Conservation (phyloP, 1,140 invertebrate species). For the Penaeus vannamei region DNA sequence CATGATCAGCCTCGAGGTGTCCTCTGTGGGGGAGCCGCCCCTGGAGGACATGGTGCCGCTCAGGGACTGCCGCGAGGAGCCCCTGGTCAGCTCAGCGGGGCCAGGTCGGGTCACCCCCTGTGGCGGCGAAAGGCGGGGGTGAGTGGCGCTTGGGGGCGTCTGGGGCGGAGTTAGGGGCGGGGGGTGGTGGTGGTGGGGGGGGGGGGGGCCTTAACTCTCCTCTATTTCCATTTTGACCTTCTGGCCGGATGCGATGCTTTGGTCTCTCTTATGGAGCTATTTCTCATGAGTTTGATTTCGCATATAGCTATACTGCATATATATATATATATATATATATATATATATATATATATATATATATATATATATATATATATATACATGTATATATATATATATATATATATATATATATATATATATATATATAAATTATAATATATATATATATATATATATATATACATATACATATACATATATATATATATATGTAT, state of each 20-base stretch:
- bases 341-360: conserved; percentile 1
- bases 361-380: conserved; percentile 27
- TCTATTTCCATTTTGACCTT: too few relatives aligned
- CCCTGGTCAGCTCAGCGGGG: conserved; percentile 57
- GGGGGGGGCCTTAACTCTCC: too few relatives aligned
- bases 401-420: not conserved
- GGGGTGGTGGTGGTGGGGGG: not conserved
- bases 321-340: conserved; percentile 13
- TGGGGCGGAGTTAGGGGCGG: not conserved
- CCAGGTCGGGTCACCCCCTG: conserved; percentile 58
- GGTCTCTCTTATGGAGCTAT: too few relatives aligned
- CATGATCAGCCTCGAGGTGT: conserved; percentile 57
- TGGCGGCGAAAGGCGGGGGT: not conserved
- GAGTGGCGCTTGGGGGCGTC: not conserved
- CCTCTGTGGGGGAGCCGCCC: conserved; percentile 63
- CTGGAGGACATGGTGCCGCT: conserved; percentile 48
- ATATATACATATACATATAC: not conserved
- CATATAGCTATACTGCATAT: not conserved
- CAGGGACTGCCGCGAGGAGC: conserved; percentile 57
- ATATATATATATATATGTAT: conserved; percentile 8
- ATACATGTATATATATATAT: conserved; percentile 16
- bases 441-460: not conserved
- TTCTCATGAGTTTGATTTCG: not conserved
- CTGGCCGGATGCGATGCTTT: too few relatives aligned
- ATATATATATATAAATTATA: not conserved